Conservation (phyloP, 2,797 vertebrate genomes). For the Pyrrhura leucotis region DNA sequence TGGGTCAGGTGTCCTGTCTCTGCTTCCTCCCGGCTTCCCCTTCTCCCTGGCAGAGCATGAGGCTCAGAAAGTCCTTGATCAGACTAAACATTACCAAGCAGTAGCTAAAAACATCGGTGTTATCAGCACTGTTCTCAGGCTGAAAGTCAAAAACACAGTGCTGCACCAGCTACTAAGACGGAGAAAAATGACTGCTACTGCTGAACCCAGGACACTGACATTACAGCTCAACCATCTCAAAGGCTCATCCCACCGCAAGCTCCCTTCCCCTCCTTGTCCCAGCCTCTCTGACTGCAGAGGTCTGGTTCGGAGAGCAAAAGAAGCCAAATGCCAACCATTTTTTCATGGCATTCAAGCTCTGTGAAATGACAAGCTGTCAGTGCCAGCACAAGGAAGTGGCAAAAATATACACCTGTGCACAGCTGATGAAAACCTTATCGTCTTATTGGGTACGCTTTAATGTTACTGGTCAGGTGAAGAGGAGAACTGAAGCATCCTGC, state of each 20-base stretch:
- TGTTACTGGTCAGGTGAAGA: background rate
- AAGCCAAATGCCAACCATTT: background rate
- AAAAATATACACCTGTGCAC: background rate
- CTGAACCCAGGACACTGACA: background rate
- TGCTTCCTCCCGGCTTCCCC: too few species aligned
- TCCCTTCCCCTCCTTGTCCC: background rate
- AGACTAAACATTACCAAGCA: too few species aligned
- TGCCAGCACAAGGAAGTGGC: background rate
- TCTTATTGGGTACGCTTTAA: background rate
- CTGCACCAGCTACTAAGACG: too few species aligned
- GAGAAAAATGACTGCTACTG: too few species aligned
- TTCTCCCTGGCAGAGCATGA: too few species aligned
- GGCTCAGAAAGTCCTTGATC: too few species aligned
- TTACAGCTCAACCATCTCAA: background rate
- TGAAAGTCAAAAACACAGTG: too few species aligned
- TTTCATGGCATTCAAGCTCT: background rate
- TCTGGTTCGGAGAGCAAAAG: background rate
- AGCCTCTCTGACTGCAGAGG: background rate
- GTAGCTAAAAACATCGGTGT: too few species aligned
- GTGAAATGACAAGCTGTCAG: background rate
- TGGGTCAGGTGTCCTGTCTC: too few species aligned
- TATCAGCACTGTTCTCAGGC: too few species aligned
- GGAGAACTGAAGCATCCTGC: background rate
- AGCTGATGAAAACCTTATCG: background rate
- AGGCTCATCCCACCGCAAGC: background rate